These are phyloP conservation scores for Leucania comma DNA, from an alignment of 2,888 invertebrate species.

Conservation along the genomic window DNA sequence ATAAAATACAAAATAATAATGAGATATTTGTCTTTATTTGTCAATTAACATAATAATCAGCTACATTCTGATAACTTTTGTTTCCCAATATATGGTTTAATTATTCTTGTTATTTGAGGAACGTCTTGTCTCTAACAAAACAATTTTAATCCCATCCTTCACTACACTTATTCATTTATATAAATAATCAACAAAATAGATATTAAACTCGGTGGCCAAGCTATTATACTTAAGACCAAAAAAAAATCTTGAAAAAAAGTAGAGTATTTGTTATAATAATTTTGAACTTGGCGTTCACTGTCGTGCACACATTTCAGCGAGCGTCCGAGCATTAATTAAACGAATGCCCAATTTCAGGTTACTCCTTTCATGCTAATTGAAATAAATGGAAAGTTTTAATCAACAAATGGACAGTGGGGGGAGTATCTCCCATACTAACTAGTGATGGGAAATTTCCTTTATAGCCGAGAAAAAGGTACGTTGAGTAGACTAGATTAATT, in stretches of 20 bases:
- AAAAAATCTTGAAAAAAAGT: not conserved
- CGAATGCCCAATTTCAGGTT: conserved; percentile 83
- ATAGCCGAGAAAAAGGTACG: not conserved
- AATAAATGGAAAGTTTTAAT: conserved; percentile 85
- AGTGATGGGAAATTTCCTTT: conserved; percentile 24
- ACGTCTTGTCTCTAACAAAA: not conserved
- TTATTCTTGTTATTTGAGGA: not conserved
- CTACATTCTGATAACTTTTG: not conserved
- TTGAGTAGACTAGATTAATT: not conserved
- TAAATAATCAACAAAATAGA: not conserved
- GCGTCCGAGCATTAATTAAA: conserved; percentile 80
- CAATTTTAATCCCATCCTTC: not conserved
- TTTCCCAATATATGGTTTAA: not conserved
- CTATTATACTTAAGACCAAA: not conserved
- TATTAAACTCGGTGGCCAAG: not conserved
- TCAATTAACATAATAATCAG: not conserved
- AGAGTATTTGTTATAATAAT: not conserved
- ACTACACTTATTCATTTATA: not conserved
- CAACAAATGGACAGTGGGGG: conserved; percentile 67
- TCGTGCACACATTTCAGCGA: conserved; percentile 41
- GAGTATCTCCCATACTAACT: not conserved
- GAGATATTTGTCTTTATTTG: too few relatives aligned
- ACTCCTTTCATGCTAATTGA: conserved; percentile 84
- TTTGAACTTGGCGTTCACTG: conserved; percentile 39
- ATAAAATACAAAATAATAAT: too few relatives aligned